Percentiles rank a stretch among this genome's conserved stretches.
Evolutionary conservation across 2,113 vertebrate species (phyloP).

Genomic region (Brienomyrus brachyistius): DNA sequence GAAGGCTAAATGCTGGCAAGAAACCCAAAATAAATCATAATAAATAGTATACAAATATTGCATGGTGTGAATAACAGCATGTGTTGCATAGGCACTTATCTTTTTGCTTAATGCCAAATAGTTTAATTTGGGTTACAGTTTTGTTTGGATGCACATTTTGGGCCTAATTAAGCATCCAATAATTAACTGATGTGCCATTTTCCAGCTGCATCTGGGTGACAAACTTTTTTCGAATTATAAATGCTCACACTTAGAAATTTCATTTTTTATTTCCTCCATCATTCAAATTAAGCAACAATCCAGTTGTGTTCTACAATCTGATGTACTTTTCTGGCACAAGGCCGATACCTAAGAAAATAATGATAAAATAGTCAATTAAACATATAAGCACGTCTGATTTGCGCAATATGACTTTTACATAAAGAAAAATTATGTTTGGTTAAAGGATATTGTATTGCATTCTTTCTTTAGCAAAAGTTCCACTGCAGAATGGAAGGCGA

Average conservation of each 20-base stretch:
- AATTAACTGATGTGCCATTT: background rate
- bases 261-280: background rate
- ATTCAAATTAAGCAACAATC: background rate
- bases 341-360: background rate
- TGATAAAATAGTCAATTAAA: background rate
- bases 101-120: background rate
- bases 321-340: background rate
- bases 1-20: background rate
- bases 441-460: background rate
- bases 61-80: background rate
- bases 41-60: background rate
- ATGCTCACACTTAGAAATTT: background rate
- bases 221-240: background rate
- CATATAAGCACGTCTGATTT: background rate
- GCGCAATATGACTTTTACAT: background rate
- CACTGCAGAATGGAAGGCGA: background rate
- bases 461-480: background rate
- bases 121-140: constrained; percentile 3
- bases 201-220: background rate
- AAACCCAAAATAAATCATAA: background rate
- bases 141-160: constrained; percentile 3
- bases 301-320: background rate
- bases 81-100: background rate
- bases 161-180: background rate
- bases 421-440: background rate